Base-by-base conservation (phyloP, 2,888 invertebrate genomes). In the Diachrysia chrysitis region DNA sequence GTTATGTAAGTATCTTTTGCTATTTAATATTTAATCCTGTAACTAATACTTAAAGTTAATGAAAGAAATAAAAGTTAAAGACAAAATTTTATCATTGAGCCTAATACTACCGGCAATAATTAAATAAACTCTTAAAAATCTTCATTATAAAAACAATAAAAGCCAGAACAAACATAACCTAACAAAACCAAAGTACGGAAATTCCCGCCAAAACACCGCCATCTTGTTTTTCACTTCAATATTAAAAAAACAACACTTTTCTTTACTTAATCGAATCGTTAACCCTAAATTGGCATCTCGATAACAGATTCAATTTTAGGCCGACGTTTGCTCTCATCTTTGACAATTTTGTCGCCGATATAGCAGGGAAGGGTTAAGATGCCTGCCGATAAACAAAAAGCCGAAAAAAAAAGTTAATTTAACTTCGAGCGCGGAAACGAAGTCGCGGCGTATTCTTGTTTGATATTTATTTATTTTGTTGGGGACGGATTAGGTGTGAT, bases 261-360 rank as follows among this genome's bases (percentile, higher is more conserved):
- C 85, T 82, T 85, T 81, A 76, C 77, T 79, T 84, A 87, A 87
- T 89, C 89, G 86, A 87, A 89, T 84, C 86, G 85, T 86, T 86
- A 83, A 85, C 81, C 78, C 81, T 71, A 82, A 88, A 89, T 89
- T 91, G 88, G 86, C 88, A 95, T 95, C 93, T 85, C 88, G 95
- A 95, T 95, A 94, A 94, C 83, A 94, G 95, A 94, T 95, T 94
- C 94, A 94, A 94, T 95, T 93, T 93, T 90, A 85, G 83, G 84
- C 86, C 86, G 85, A 85, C 90, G 87, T 88, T 89, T 86, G 87
- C 84, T 75, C 82, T 86, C 91, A 90, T 90, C 90, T 89, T 92
- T 92, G 92, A 93, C 93, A 91, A 89, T 92, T 87, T 89, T 87
- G 71, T 73, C 76, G 85, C 91, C 92, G 89, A 93, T 93, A 93